Base-by-base conservation (phyloP, 2,113 vertebrate genomes). In the Hepsetus odoe region DNA sequence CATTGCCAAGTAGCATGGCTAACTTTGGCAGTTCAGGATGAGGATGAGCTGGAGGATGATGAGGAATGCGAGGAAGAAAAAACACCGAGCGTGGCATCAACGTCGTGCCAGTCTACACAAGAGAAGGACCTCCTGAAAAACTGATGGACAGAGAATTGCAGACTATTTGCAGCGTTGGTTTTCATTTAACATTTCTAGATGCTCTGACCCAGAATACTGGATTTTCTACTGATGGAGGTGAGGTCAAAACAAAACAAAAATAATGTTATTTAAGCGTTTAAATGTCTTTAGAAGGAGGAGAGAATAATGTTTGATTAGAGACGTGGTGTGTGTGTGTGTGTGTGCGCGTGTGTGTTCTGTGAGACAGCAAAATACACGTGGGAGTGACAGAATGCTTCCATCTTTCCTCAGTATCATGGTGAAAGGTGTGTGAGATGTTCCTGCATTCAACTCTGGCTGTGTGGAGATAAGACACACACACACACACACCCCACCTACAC, bases 1-100 rank as follows among this genome's bases (percentile, higher is more conserved):
- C 97, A 62, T 93, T 99, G 93, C 98, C 98, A 91, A 96, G 90
- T 91, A 97, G 93, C 93, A 97, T 99, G 96, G 94, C 95, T 1
- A 98, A 96, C 92, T 99, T 99, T 9, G 98, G 98, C 89, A 97
- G 96, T 90, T 98, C 97, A 98, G 92, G 97, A 98, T 56, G 98
- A 97, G 72, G 96, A 97, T 76, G 96, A 98, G 30, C 92, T 96
- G 69, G 96, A 96, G 67, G 91, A 91, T 14, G 96, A 97, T 42
- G 96, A 97, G 61, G 92, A 93, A 78, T 92, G 88, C 65, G 96
- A 96, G 86, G 95, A 95, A 62, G 66, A 92, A 88, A 95, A 94
- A 90, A 78, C 91, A 84, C 89, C 92, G 90, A 94, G 88, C 58
- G 94, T 94, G 35, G 90, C 94, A 86, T 95, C 95, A 86, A 95